Percentiles rank a stretch among this genome's conserved stretches.
Evolutionary conservation across 2,888 invertebrate genomes (phyloP).

Genomic region (Gastracanthus pulcherrimus): DNA sequence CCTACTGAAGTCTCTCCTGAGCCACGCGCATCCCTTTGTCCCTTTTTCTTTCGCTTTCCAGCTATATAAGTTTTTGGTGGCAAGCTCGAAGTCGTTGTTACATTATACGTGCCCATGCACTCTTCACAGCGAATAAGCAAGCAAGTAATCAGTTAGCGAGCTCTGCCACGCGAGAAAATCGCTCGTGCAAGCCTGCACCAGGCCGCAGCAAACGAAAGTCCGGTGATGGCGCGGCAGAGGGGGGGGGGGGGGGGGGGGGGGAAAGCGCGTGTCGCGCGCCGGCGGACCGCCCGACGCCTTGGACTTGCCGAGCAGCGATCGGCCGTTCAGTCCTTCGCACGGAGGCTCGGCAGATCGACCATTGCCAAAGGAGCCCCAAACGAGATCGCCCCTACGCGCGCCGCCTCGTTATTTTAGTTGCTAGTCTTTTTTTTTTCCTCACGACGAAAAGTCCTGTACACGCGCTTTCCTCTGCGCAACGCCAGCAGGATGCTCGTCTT

Average conservation of each 20-base stretch:
- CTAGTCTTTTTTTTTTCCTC: neutral
- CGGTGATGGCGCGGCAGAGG: neutral
- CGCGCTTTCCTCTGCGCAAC: neutral
- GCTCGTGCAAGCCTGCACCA: neutral
- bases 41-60: neutral
- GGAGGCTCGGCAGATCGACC: conserved; percentile 49
- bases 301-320: neutral
- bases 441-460: too few relatives aligned
- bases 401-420: neutral
- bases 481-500: neutral
- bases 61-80: too few relatives aligned
- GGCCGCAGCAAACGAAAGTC: conserved; percentile 24
- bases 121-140: too few relatives aligned
- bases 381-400: neutral
- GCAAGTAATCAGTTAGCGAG: too few relatives aligned
- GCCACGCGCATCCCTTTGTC: neutral
- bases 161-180: neutral
- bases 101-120: too few relatives aligned
- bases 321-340: conserved; percentile 48
- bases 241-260: neutral
- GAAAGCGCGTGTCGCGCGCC: neutral
- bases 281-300: neutral
- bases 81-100: too few relatives aligned
- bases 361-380: conserved; percentile 1
- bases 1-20: too few relatives aligned